Base-by-base conservation (phyloP, 2,888 invertebrate genomes). In the Helleia helle region DNA sequence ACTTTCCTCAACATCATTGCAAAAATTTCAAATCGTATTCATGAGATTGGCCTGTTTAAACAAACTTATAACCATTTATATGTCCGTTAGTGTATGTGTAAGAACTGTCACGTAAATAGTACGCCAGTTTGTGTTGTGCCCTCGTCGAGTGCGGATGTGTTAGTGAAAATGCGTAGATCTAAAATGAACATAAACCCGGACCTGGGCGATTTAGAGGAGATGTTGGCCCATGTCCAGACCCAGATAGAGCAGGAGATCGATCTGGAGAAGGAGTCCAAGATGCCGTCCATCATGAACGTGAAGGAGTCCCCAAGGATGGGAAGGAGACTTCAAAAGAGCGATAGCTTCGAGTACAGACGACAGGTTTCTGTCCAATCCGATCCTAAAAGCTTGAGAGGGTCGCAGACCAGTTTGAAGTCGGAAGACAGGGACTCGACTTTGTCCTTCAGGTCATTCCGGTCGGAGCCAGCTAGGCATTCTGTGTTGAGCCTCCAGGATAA, bases 221-320 rank as follows among this genome's bases (percentile, higher is more conserved):
- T 86, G 86, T 55, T 86, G 12, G 84, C 84, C 0, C 72, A 77
- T 48, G 85, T 86, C 1, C 85, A 85, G 42, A 75, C 65, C 0
- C 84, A 86, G 43, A 48, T 86, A 4, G 84, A 86, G 49, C 66
- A 80, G 40, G 86, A 86, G 50, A 83, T 86, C 1, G 83, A 79
- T 25, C 36, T 73, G 38, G 80, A 80, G 43, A 74, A 66, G 31
- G 80, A 81, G 25, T 57, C 64, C 2, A 80, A 71, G 43, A 70
- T 76, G 71, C 62, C 80, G 0, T 79, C 76, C 0, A 29, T 75
- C 0, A 65, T 62, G 0, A 81, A 62, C 49, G 65, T 84, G 0
- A 74, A 75, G 26, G 83, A 81, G 36, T 80, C 81, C 0, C 81
- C 84, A 0, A 74, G 68, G 44, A 62, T 67, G 8, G 74, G 67